Percentiles rank a stretch among this genome's conserved stretches.
Conservation (phyloP, 2,797 vertebrate species). For the Streptopelia turtur region DNA sequence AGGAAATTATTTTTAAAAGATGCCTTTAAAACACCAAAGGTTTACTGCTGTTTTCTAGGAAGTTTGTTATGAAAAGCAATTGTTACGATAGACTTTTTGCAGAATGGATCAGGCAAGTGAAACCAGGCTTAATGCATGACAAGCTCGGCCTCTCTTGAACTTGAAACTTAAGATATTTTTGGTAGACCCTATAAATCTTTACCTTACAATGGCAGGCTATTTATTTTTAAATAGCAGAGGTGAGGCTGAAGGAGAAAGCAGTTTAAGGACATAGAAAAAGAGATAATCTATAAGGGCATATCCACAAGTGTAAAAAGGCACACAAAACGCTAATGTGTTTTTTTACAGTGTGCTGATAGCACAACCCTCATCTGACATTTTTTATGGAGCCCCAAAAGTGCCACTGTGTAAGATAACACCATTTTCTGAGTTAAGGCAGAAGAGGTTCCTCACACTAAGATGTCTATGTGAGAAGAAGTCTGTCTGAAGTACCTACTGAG, state of each 20-base stretch:
- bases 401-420: not conserved
- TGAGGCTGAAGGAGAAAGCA: constrained; percentile 5
- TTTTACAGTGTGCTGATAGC: not conserved
- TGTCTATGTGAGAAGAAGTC: not conserved
- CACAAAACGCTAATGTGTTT: not conserved
- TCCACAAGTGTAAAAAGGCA: not conserved
- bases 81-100: not conserved
- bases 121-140: not conserved
- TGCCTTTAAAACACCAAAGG: not conserved
- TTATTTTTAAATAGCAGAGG: not conserved
- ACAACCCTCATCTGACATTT: not conserved
- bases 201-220: not conserved
- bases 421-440: not conserved
- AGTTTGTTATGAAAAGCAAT: not conserved
- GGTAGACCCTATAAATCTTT: constrained; percentile 23
- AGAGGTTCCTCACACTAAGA: not conserved
- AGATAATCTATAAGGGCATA: not conserved
- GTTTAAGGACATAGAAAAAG: not conserved
- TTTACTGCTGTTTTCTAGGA: constrained; percentile 23
- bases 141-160: not conserved
- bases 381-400: not conserved
- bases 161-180: constrained; percentile 27
- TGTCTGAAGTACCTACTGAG: not conserved
- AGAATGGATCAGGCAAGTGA: not conserved
- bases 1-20: not conserved